phyloP scores from a whole-genome alignment of 1,140 invertebrate species.

The Drosophila trapezifrons region DNA sequence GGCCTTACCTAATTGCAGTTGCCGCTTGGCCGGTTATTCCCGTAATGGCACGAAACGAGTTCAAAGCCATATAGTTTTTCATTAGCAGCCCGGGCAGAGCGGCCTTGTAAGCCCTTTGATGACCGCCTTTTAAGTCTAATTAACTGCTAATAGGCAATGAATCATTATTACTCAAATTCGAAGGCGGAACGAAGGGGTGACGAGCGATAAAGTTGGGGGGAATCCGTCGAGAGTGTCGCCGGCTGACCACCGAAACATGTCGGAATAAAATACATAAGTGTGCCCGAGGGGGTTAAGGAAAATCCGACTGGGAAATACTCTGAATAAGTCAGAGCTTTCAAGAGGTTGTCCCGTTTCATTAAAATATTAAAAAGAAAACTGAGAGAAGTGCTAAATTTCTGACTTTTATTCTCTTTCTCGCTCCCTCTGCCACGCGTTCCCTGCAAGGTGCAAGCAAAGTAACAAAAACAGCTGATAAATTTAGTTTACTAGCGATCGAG shows the following conservation, averaged over 20 bases:
- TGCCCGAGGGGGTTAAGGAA: neutral
- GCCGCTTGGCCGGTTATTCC: conserved; percentile 57
- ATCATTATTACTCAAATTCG: conserved; percentile 82
- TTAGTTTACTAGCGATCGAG: too few species aligned
- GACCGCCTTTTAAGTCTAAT: conserved; percentile 78
- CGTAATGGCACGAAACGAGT: conserved; percentile 73
- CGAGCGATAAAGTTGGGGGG: conserved; percentile 18
- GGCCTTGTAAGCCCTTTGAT: conserved; percentile 67
- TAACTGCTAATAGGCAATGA: conserved; percentile 81
- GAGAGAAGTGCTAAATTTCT: too few species aligned
- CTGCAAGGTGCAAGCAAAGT: too few species aligned
- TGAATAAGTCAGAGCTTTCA: neutral
- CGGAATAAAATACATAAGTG: conserved; percentile 63
- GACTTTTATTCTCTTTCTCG: too few species aligned
- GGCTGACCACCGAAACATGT: conserved; percentile 42
- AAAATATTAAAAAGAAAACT: too few species aligned
- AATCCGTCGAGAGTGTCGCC: conserved; percentile 12
- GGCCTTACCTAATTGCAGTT: conserved; percentile 66
- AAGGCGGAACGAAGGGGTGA: conserved; percentile 39
- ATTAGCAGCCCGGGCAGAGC: conserved; percentile 51
- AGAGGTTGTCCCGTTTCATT: too few species aligned
- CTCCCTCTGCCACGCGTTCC: too few species aligned
- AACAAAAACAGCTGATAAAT: too few species aligned
- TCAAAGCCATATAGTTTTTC: conserved; percentile 78
- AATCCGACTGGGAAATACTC: conserved; percentile 23